Evolutionary conservation across 1,140 invertebrate genomes (phyloP), one percentile per base, ranked within the genome.

Genomic region (Brachionus angularis): DNA sequence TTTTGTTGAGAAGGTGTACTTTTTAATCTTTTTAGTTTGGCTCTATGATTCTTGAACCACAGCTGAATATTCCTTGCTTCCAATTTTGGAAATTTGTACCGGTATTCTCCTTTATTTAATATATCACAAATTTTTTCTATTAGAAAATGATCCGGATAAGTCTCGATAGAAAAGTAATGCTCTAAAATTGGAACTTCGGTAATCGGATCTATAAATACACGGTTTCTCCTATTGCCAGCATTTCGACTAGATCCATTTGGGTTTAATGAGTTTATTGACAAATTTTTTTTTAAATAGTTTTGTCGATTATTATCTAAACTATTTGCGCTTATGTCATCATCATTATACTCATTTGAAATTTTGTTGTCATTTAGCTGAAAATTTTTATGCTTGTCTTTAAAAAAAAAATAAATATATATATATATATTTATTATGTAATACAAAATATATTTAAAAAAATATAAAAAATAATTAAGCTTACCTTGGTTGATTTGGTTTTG

Each of bases 21-120:
- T 67, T 67, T 67, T 5, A 67, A 16, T 36, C 93, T 84, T 81
- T 96, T 97, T 78, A 91, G 93, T 81, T 97, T 97, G 73, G 94
- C 94, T 49, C 84, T 84, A 46, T 93, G 87, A 79, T 96, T 97
- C 81, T 96, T 96, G 76, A 85, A 85, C 85, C 85, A 85, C 78
- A 98, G 93, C 81, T 97, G 93, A 61, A 98, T 92, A 79, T 98
- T 97, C 82, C 96, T 96, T 14, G 93, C 91, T 80, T 97, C 93
- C 25, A 98, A 83, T 25, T 91, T 87, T 0, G 93, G 94, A 80
- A 96, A 97, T 80, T 96, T 96, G 79, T 94, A 91, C 74, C 93
- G 85, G 79, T 96, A 85, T 62, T 84, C 90, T 87, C 94, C 93
- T 36, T 77, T 77, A 79, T 97, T 97, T 72, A 97, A 82, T 77